Evolutionary conservation across 37 sponge, comb jelly and placozoan species (phyloP).

Genomic region (Halichondria panicea): DNA sequence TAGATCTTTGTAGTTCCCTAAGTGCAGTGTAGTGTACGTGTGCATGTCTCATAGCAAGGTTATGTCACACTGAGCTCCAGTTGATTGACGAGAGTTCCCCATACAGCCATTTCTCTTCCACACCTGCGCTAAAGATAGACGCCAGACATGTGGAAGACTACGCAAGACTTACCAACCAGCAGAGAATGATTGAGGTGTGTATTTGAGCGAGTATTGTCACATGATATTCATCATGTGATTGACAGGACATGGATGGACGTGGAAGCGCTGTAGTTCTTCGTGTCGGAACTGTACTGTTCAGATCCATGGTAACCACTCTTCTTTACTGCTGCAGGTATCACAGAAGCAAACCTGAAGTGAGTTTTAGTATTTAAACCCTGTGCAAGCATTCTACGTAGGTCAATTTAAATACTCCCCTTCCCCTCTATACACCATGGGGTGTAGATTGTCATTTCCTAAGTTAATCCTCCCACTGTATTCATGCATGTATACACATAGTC

Average conservation of each 20-base stretch:
- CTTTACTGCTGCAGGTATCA: conserved; percentile 47
- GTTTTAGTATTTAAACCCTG: conserved; percentile 3
- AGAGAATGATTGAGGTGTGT: conserved; percentile 42
- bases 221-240: conserved; percentile 4
- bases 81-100: no score
- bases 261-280: background rate
- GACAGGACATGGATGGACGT: conserved; percentile 19
- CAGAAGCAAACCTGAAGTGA: conserved; percentile 11
- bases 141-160: conserved; percentile 30
- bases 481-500: no score
- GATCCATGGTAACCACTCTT: conserved; percentile 50
- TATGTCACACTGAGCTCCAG: no score
- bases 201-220: background rate
- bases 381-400: no score
- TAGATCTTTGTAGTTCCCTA: no score
- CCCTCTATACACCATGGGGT: no score
- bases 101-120: conserved; percentile 18
- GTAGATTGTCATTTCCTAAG: no score
- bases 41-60: no score
- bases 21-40: no score
- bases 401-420: no score
- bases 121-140: conserved; percentile 5
- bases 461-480: no score
- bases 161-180: conserved; percentile 17
- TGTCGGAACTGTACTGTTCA: conserved; percentile 14